These are phyloP conservation scores for Heterodera carotae DNA, from an alignment of 1,140 invertebrate genomes.

Conservation along the genomic window DNA sequence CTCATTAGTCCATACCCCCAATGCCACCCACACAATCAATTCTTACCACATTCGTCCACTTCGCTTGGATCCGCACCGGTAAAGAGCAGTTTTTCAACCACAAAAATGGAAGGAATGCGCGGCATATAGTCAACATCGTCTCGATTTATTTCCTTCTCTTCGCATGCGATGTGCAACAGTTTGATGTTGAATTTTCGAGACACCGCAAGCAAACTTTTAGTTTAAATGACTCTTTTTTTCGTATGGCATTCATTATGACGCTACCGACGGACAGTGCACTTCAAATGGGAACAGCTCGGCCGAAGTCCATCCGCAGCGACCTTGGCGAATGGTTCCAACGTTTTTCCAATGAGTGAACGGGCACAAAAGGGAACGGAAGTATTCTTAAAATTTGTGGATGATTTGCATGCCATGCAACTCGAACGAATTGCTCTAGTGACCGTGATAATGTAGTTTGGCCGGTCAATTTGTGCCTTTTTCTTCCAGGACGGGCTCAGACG, in stretches of 20 bases:
- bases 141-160: slow-evolving; percentile 20
- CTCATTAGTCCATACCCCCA: too few relatives aligned
- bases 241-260: neutral
- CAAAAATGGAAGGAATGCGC: slow-evolving; percentile 46
- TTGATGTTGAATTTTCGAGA: slow-evolving; percentile 30
- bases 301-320: slow-evolving; percentile 7
- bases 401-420: neutral
- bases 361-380: neutral
- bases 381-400: neutral
- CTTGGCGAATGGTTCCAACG: neutral
- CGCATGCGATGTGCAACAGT: slow-evolving; percentile 39
- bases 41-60: slow-evolving; percentile 41
- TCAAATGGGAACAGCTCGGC: slow-evolving; percentile 35
- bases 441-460: slow-evolving; percentile 1
- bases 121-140: slow-evolving; percentile 29
- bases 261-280: slow-evolving; percentile 32
- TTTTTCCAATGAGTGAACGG: neutral
- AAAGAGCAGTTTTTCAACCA: slow-evolving; percentile 30
- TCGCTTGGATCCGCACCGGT: slow-evolving; percentile 40
- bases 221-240: neutral
- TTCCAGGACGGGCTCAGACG: neutral
- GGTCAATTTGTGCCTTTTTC: neutral
- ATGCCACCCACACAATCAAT: neutral
- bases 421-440: neutral
- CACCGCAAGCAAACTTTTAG: slow-evolving; percentile 15